Base-by-base conservation (phyloP, 1,140 invertebrate species). In the Drosophila equinoxialis region DNA sequence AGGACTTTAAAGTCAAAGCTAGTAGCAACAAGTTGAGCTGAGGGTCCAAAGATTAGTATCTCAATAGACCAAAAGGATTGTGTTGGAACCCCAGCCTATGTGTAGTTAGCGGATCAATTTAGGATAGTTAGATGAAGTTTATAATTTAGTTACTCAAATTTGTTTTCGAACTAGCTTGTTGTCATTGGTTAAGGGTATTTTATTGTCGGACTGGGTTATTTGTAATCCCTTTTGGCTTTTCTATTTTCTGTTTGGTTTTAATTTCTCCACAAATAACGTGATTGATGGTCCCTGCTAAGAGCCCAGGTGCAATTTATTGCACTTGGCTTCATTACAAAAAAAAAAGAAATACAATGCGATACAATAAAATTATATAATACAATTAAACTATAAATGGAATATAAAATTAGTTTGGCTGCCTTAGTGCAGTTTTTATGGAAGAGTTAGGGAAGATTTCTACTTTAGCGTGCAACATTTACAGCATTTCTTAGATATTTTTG, bases 391-490 rank as follows among this genome's bases (percentile, higher is more conserved):
- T 39, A 66, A 41, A 37, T 30, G 7, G 61, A 37, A 37, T 39
- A 61, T 41, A 35, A 63, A 57, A 35, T 13, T 57, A 61, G 60
- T 26, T 60, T 65, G 37, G 5, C 65, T 72, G 74, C 65, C 54
- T 63, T 55, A 48, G 60, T 61, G 71, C 70, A 77, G 61, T 35
- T 37, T 71, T 63, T 26, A n/a, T 64, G 62, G 35, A 59, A 13
- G n/a, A n/a, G n/a, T n/a, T n/a, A n/a, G 58, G 62, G 59, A 26
- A 61, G 59, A 62, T 57, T 68, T 76, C 83, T 89, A 89, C 76
- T n/a, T 80, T 73, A 45, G 79, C 83, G 83, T 87, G 83, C 83
- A 87, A 89, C 84, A 87, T 80, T 74, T 79, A 86, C 61, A 64
- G 69, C 82, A 65, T 57, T 57, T 20, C 10, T 0, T 37, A 37